A percentile compares a stretch with the other conserved stretches of the same genome.
Evolutionary conservation across 1,140 invertebrate species (phyloP).

Genomic region (Penaeus japonicus): DNA sequence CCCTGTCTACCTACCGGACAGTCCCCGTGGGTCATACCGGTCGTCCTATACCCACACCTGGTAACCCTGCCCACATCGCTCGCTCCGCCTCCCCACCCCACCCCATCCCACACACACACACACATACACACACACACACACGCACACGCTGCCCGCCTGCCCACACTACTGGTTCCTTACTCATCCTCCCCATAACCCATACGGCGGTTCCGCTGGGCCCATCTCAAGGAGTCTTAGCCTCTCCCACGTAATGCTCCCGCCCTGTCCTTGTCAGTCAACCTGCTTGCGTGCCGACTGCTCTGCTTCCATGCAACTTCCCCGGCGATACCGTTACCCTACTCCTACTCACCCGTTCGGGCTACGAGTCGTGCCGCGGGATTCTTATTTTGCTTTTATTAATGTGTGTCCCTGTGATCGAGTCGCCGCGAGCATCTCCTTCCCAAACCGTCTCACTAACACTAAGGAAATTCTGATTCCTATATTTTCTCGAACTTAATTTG

Average conservation of each 20-base stretch:
- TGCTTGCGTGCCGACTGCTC: not conserved
- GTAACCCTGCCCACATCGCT: not conserved
- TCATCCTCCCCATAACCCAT: not conserved
- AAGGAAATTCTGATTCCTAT: no score
- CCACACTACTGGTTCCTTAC: not conserved
- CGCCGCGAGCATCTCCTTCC: no score
- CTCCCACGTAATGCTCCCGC: not conserved
- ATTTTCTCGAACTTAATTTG: no score
- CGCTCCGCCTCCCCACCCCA: not conserved
- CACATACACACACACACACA: no score
- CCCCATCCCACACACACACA: not conserved
- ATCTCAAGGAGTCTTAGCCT: not conserved
- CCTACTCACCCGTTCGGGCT: not conserved
- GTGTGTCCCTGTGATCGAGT: no score
- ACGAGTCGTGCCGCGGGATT: no score
- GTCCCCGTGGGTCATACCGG: constrained; percentile 43
- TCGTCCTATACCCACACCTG: not conserved
- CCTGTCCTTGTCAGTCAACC: not conserved
- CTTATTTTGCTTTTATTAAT: no score
- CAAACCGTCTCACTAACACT: no score
- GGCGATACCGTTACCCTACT: not conserved
- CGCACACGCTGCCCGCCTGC: constrained; percentile 9
- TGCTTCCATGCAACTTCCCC: not conserved
- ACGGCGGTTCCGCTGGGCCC: not conserved
- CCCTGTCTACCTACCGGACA: constrained; percentile 48